These are phyloP conservation scores for Melanostigma gelatinosum DNA, from an alignment of 2,113 vertebrate species.

Conservation along the genomic window DNA sequence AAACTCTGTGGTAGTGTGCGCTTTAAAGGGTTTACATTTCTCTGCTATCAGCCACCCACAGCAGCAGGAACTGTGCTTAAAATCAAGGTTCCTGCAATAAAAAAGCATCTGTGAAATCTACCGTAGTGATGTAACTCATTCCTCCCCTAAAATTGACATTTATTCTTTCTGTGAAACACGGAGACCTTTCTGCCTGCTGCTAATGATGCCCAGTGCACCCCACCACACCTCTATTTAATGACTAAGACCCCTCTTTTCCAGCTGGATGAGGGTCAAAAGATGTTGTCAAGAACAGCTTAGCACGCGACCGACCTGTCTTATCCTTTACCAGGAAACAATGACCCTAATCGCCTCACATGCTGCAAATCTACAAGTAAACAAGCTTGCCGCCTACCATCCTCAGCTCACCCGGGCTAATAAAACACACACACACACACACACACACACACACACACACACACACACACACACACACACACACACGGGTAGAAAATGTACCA, in stretches of 20 bases:
- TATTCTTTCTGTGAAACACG: conserved; percentile 13
- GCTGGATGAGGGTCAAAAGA: conserved; percentile 46
- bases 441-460: conserved; percentile 17
- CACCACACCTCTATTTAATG: not conserved
- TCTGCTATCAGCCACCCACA: conserved; percentile 46
- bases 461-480: conserved; percentile 10
- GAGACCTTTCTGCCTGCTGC: not conserved
- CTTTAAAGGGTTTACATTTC: conserved; percentile 51
- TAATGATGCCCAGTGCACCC: not conserved
- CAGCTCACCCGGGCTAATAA: not conserved
- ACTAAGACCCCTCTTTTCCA: not conserved
- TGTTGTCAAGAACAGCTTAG: conserved; percentile 42
- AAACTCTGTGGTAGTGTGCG: conserved; percentile 30
- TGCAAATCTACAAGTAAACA: conserved; percentile 29
- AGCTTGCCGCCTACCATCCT: not conserved
- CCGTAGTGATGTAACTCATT: conserved; percentile 11
- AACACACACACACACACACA: conserved; percentile 1
- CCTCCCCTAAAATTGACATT: not conserved
- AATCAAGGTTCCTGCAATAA: conserved; percentile 15
- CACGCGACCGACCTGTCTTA: conserved; percentile 24
- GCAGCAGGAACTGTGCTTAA: conserved; percentile 34
- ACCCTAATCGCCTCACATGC: not conserved
- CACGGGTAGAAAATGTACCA: not conserved
- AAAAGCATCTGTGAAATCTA: conserved; percentile 32
- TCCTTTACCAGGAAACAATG: conserved; percentile 17